Conservation (phyloP, 2,113 vertebrate species). For the Rana temporaria region DNA sequence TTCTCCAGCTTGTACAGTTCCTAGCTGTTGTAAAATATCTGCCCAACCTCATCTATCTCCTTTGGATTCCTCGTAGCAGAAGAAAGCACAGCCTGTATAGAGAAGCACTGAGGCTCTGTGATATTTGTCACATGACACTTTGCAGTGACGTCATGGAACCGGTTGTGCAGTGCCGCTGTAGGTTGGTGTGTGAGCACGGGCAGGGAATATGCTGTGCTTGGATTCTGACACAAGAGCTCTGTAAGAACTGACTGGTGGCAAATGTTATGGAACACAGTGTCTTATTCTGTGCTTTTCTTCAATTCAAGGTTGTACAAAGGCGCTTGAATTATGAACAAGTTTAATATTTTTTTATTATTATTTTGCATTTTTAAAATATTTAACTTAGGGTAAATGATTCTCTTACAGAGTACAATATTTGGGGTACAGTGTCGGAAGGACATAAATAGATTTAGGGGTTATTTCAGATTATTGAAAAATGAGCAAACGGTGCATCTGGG, state of each 20-base stretch:
- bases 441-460: too few species aligned
- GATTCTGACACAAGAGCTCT: neutral
- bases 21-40: neutral
- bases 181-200: neutral
- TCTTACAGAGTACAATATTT: too few species aligned
- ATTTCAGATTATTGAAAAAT: too few species aligned
- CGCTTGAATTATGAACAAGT: too few species aligned
- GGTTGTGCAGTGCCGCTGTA: neutral
- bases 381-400: too few species aligned
- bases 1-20: neutral
- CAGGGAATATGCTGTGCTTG: neutral
- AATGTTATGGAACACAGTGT: constrained; percentile 8
- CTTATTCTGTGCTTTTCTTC: neutral
- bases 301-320: too few species aligned
- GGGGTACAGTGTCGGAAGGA: too few species aligned
- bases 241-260: neutral
- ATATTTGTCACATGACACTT: neutral
- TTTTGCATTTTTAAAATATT: too few species aligned
- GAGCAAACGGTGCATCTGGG: too few species aligned
- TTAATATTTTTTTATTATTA: too few species aligned
- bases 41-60: neutral
- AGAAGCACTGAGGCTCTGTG: neutral
- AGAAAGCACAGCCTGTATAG: neutral
- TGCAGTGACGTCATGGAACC: constrained; percentile 19
- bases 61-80: neutral